phyloP scores from a whole-genome alignment of 2,797 vertebrate genomes.

The Enoplosus armatus region DNA sequence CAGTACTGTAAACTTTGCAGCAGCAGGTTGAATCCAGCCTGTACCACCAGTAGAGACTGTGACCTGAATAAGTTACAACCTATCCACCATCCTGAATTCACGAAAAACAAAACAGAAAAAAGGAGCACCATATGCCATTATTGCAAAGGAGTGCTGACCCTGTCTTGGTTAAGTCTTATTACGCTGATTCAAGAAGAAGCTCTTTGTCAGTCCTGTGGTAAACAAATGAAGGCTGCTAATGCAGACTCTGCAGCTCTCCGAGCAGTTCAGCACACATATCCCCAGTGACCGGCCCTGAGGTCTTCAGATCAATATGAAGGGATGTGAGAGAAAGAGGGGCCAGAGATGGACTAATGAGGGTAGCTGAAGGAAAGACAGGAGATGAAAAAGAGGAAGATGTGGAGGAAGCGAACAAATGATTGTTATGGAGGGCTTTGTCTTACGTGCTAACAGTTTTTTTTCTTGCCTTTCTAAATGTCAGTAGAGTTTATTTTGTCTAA shows the following conservation, averaged over 20 bases:
- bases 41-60: constrained; percentile 55
- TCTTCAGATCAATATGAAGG: constrained; percentile 59
- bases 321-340: constrained; percentile 62
- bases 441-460: constrained; percentile 24
- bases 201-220: constrained; percentile 44
- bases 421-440: constrained; percentile 44
- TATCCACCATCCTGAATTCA: constrained; percentile 56
- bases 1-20: constrained; percentile 6
- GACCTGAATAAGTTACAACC: constrained; percentile 60
- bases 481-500: constrained; percentile 58
- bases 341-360: constrained; percentile 67
- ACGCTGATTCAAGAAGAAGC: constrained; percentile 29
- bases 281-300: constrained; percentile 49
- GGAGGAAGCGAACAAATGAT: constrained; percentile 43
- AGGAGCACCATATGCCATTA: constrained; percentile 6
- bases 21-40: constrained; percentile 50
- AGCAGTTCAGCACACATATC: constrained; percentile 41
- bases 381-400: constrained; percentile 48
- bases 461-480: constrained; percentile 69
- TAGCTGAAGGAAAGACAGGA: constrained; percentile 43
- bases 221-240: constrained; percentile 52
- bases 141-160: constrained; percentile 30
- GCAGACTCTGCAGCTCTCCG: constrained; percentile 32
- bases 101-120: constrained; percentile 37
- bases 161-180: constrained; percentile 31